phyloP scores from a whole-genome alignment of 2,797 vertebrate species.

The Lutjanus argentimaculatus region DNA sequence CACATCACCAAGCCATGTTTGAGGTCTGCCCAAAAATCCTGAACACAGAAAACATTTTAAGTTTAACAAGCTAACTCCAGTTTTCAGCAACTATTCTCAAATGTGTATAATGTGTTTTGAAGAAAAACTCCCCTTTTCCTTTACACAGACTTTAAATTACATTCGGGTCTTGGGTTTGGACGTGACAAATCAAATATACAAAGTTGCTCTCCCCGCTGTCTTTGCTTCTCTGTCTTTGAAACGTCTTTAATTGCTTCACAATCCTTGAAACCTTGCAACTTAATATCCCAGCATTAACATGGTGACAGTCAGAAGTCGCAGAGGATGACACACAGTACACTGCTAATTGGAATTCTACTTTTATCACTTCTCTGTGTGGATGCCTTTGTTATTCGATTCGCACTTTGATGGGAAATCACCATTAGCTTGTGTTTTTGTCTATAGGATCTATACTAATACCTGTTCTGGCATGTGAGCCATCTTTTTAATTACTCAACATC shows the following conservation, averaged over 20 bases:
- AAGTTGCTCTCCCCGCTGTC: neutral
- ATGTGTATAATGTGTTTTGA: too few relatives aligned
- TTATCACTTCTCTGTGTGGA: neutral
- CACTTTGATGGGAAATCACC: neutral
- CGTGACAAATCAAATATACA: neutral
- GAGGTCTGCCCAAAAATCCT: too few relatives aligned
- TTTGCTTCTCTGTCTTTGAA: conserved; percentile 23
- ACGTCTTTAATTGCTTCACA: conserved; percentile 38
- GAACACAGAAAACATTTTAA: too few relatives aligned
- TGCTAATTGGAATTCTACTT: conserved; percentile 39
- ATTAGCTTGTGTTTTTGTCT: neutral
- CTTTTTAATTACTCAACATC: conserved; percentile 18
- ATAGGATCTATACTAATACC: neutral
- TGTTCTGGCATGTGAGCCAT: conserved; percentile 2
- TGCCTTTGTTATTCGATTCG: conserved; percentile 9
- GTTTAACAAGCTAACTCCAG: too few relatives aligned
- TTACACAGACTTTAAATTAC: neutral
- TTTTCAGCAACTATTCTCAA: too few relatives aligned
- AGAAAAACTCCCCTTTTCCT: too few relatives aligned
- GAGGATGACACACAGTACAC: conserved; percentile 17
- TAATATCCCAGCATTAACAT: neutral
- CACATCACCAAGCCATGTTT: too few relatives aligned
- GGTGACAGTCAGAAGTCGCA: neutral
- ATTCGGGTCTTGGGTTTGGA: neutral
- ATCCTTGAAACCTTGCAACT: conserved; percentile 24